Evolutionary conservation across 1,140 invertebrate species (phyloP), one percentile per base, ranked within the genome.

Genomic region (Brachionus sp.): DNA sequence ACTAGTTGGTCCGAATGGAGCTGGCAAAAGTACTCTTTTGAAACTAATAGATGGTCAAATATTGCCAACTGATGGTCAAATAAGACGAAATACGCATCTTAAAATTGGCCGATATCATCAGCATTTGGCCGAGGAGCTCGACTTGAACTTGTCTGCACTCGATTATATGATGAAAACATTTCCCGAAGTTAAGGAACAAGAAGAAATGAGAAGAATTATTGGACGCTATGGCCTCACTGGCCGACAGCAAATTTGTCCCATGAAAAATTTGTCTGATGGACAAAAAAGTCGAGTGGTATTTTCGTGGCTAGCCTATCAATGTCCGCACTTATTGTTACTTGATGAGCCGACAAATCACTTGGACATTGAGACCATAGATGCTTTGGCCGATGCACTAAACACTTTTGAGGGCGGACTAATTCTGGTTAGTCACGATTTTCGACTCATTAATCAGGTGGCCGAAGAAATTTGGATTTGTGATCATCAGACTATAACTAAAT

Each of bases 391-490:
- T 84, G 98, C 97, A 19, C 94, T 99, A 77, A 97, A 97, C 87
- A 94, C 97, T 85, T 99, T 98, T 88, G 94, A 97, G 86, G 98
- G 98, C 39, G 98, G 97, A 84, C 93, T 99, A 92, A 95, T 98
- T 33, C 91, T 98, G 0, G 96, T 98, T 85, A 95, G 94, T 90
- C 96, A 98, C 92, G 96, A 98, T 90, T 98, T 98, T 90, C 92
- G 97, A 89, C 92, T 99, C 19, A 99, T 99, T 84, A 96, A 94
- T 91, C 97, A 99, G 92, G 97, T 99, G 29, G 97, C 97, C 19
- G 93, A 98, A 90, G 96, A 98, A 90, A 98, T 99, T 88, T 99
- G 97, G 97, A 93, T 99, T 16, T 99, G 98, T 89, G 96, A 98
- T 87, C 95, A 99, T 85, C 93, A 93, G 85, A 94, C 93, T 7